phyloP scores from a whole-genome alignment of 2,797 vertebrate genomes.

The Chaenodraco wilsoni region DNA sequence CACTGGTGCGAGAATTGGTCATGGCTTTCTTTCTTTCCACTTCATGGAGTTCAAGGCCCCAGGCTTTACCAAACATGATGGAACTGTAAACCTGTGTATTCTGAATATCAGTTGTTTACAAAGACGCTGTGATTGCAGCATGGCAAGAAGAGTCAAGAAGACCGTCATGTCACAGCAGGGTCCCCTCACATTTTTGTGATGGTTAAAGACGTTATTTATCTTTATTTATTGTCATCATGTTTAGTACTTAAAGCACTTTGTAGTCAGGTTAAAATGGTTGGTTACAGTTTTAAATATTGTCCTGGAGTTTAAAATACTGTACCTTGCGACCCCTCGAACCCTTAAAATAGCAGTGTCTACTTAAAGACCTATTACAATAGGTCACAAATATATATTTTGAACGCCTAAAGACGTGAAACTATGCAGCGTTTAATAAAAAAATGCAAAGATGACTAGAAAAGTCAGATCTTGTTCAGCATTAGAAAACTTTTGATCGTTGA shows the following conservation, averaged over 20 bases:
- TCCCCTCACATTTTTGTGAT: background rate
- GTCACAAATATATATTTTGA: background rate
- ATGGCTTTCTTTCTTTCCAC: conserved; percentile 63
- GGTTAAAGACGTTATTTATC: background rate
- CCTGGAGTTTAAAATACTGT: background rate
- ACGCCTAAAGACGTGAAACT: background rate
- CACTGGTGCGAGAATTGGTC: conserved; percentile 70
- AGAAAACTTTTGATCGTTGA: background rate
- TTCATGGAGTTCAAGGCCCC: conserved; percentile 55
- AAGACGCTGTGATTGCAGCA: conserved; percentile 12
- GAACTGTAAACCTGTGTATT: conserved; percentile 55
- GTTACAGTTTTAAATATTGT: background rate
- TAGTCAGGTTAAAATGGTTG: background rate
- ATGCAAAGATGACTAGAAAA: too few relatives aligned
- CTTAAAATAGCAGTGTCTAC: background rate
- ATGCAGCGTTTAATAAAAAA: too few relatives aligned
- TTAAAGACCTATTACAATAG: background rate
- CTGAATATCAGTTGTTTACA: conserved; percentile 53
- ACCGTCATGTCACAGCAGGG: conserved; percentile 14
- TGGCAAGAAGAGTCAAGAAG: conserved; percentile 15
- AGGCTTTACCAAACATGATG: conserved; percentile 52
- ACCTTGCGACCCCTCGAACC: background rate
- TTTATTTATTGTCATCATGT: background rate
- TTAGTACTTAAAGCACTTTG: conserved; percentile 6
- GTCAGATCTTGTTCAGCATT: too few relatives aligned